A percentile compares a stretch with the other conserved stretches of the same genome.
Evolutionary conservation across 1,140 invertebrate genomes (phyloP).

Genomic region (Zophobas morio): DNA sequence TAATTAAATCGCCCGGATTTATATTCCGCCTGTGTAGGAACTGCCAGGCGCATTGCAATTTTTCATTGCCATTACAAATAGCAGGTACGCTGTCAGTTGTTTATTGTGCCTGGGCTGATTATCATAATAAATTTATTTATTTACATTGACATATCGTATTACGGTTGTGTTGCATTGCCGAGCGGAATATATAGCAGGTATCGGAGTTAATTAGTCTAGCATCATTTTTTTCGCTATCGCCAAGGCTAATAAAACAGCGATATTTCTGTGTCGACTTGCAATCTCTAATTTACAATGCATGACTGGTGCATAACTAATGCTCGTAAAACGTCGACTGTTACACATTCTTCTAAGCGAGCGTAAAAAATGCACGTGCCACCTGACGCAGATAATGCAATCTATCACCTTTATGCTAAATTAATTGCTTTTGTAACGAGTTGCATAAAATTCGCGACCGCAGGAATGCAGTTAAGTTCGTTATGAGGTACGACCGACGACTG

Average conservation of each 20-base stretch:
- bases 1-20: constrained; percentile 22
- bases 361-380: constrained; percentile 15
- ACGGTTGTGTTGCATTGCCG: background rate
- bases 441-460: too few relatives aligned
- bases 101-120: constrained; percentile 16
- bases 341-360: constrained; percentile 17
- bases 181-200: constrained; percentile 23
- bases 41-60: constrained; percentile 13
- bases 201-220: constrained; percentile 10
- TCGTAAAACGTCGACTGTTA: constrained; percentile 12
- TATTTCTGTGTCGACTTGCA: constrained; percentile 29
- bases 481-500: too few relatives aligned
- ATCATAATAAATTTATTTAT: constrained; percentile 40
- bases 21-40: constrained; percentile 14
- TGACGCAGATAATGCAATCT: background rate
- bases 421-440: too few relatives aligned
- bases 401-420: too few relatives aligned
- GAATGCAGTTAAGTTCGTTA: too few relatives aligned
- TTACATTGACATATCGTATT: constrained; percentile 20
- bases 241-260: constrained; percentile 25
- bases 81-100: background rate
- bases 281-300: constrained; percentile 42
- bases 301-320: constrained; percentile 19
- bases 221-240: constrained; percentile 5
- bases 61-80: constrained; percentile 9